These are phyloP conservation scores for Thysanoteuthis rhombus DNA, from an alignment of 2,888 invertebrate genomes.

Conservation along the genomic window DNA sequence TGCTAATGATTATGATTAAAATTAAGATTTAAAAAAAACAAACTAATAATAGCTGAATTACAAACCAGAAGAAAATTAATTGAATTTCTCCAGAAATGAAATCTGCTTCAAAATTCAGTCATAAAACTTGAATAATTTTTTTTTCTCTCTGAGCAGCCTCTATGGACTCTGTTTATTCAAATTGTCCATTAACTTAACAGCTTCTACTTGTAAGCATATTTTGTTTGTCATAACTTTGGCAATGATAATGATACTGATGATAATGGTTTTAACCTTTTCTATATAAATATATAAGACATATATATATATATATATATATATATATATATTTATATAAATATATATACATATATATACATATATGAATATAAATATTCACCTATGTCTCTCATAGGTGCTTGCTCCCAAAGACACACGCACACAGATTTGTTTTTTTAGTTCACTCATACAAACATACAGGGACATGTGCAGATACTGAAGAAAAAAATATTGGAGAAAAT, in stretches of 20 bases:
- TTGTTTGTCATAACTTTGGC: background rate
- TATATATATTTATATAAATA: slow-evolving; percentile 22
- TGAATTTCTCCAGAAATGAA: background rate
- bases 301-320: background rate
- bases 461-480: background rate
- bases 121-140: background rate
- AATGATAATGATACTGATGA: background rate
- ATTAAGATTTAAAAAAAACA: too few species aligned
- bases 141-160: background rate
- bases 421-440: background rate
- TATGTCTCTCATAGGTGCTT: background rate
- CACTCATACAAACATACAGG: background rate
- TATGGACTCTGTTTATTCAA: too few species aligned
- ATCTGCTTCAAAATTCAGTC: background rate
- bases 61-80: too few species aligned
- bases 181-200: too few species aligned
- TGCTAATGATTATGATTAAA: too few species aligned
- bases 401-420: background rate
- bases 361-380: background rate
- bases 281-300: background rate
- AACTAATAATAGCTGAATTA: too few species aligned
- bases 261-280: background rate
- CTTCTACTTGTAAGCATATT: background rate
- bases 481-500: background rate
- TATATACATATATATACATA: background rate